Evolutionary conservation across 1,140 invertebrate species (phyloP).

Genomic region (Tetramorium alpestre): DNA sequence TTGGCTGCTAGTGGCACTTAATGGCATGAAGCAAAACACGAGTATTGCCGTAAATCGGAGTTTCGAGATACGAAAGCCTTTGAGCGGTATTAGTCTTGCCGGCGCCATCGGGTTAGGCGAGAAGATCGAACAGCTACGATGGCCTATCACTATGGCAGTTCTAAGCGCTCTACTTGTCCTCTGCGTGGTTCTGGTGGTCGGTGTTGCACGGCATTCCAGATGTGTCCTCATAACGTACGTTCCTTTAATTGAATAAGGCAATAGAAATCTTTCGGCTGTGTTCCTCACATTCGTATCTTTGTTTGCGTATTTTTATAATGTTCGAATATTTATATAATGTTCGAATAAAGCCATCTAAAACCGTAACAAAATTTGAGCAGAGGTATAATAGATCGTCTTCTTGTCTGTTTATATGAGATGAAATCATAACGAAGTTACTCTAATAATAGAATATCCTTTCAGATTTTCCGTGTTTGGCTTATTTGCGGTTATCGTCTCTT

Average conservation of each 20-base stretch:
- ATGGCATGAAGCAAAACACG: constrained; percentile 89
- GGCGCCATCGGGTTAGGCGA: constrained; percentile 84
- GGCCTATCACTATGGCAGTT: constrained; percentile 92
- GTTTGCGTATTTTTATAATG: not conserved
- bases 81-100: constrained; percentile 90
- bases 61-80: constrained; percentile 90
- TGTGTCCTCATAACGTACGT: constrained; percentile 93
- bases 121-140: constrained; percentile 89
- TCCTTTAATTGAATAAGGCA: not conserved
- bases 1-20: constrained; percentile 88
- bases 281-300: not conserved
- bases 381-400: not conserved
- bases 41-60: constrained; percentile 90
- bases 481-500: constrained; percentile 95
- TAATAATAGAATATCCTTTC: constrained; percentile 31
- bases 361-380: not conserved
- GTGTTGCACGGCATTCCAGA: constrained; percentile 92
- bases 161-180: constrained; percentile 92
- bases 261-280: not conserved
- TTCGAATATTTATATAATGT: not conserved
- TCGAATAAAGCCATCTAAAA: not conserved
- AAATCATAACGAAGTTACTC: not conserved
- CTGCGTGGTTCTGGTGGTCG: constrained; percentile 93
- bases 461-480: constrained; percentile 94
- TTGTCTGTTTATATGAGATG: not conserved